These are phyloP conservation scores for Ylistrum balloti DNA, from an alignment of 1,140 invertebrate species.

Conservation along the genomic window DNA sequence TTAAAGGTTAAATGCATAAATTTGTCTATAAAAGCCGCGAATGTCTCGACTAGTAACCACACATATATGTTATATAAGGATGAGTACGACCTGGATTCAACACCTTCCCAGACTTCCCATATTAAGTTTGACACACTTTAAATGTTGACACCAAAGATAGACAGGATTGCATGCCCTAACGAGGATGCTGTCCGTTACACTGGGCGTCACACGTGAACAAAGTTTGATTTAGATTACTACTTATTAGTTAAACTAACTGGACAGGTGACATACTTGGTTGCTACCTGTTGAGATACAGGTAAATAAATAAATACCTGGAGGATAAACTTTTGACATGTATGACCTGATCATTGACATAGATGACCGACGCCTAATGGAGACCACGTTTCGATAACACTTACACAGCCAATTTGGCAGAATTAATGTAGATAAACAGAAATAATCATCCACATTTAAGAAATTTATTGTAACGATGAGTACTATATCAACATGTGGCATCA, in stretches of 20 bases:
- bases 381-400: background rate
- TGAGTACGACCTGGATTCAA: background rate
- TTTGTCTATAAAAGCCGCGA: too few species aligned
- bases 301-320: conserved; percentile 35
- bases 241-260: background rate
- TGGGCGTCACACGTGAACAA: background rate
- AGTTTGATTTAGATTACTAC: conserved; percentile 32
- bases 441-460: conserved; percentile 17
- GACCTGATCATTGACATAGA: conserved; percentile 13
- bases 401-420: background rate
- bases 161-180: background rate
- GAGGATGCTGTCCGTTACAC: background rate
- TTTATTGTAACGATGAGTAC: background rate
- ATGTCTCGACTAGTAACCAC: too few species aligned
- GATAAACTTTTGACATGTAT: background rate
- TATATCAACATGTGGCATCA: background rate
- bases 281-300: conserved; percentile 37
- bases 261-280: background rate
- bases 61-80: too few species aligned
- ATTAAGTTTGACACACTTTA: background rate
- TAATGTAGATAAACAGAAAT: background rate
- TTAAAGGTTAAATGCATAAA: too few species aligned
- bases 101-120: background rate
- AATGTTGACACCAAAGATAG: background rate
- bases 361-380: background rate